These are phyloP conservation scores for Cavia porcellus DNA, from an alignment of 2,113 vertebrate species.

Conservation along the genomic window DNA sequence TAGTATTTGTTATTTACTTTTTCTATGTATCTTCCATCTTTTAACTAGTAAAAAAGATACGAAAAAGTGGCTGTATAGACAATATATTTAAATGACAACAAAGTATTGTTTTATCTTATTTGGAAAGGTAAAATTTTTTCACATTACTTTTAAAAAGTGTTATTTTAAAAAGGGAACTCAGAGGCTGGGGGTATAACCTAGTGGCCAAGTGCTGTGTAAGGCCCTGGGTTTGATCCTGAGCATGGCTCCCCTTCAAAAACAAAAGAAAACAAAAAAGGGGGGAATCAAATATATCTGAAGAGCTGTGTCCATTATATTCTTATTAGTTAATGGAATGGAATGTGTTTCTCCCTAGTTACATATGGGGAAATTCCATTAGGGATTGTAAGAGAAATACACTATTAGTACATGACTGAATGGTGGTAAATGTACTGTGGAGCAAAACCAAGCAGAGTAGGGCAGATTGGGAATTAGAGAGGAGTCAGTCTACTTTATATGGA, in stretches of 20 bases:
- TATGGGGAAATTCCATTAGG: neutral
- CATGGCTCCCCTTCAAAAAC: neutral
- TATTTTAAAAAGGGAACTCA: neutral
- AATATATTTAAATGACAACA: neutral
- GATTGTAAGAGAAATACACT: neutral
- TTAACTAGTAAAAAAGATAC: neutral
- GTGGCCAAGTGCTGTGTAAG: neutral
- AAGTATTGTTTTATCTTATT: constrained; percentile 25
- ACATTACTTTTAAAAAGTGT: neutral
- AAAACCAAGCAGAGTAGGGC: constrained; percentile 7
- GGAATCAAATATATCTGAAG: neutral
- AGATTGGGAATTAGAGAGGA: neutral
- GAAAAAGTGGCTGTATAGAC: neutral
- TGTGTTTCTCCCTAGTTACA: neutral
- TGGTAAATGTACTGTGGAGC: neutral
- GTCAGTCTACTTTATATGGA: neutral
- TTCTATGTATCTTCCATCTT: neutral
- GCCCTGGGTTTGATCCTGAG: neutral
- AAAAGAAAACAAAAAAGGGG: no score
- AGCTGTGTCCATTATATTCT: neutral
- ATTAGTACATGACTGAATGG: neutral
- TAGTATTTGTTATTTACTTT: neutral
- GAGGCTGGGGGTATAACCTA: neutral
- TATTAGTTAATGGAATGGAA: neutral
- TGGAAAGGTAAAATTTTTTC: neutral